Evolutionary conservation across 2,113 vertebrate species (phyloP), one percentile per base, ranked within the genome.

Genomic region (Centropristis striata): DNA sequence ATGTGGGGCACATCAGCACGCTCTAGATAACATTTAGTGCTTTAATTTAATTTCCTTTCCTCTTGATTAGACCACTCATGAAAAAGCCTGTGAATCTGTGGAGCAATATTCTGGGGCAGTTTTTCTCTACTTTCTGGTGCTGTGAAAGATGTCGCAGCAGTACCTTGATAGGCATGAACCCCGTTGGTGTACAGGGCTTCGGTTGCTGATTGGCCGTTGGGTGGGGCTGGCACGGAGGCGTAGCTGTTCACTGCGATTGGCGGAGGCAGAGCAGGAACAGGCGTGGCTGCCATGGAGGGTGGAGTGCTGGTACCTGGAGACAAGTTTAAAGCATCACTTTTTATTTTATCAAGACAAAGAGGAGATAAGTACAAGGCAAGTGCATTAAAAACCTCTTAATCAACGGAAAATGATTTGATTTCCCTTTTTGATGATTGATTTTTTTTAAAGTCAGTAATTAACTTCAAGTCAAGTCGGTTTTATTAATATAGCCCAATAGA

Each of bases 131-230:
- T 28, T 20, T n/a, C 1, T 20, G 54, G 39, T 55, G 39, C 27
- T 54, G 47, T 49, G 27, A 8, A 59, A 27, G 46, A 41, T 25
- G 51, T 1, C 1, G 12, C 6, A 21, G 28, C 23, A 27, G 0
- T 83, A 97, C 97, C 96, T 96, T 96, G 96, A 78, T 97, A 97
- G 50, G 96, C 94, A 65, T 97, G 97, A 72, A 97, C 95, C 42
- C 96, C 97, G 0, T 97, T 97, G 77, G 96, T 95, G 92, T 96
- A 97, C 55, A 97, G 93, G 65, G 96, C 72, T 67, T 97, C 97
- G 0, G 96, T 94, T 47, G 95, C 93, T 54, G 96, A 95, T 84
- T 97, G 97, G 81, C 96, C 96, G 1, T 94, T 92, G 79, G 96
- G 93, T 47, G 95, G 96, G 4, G 96, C 92, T 65, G 95, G 92